Base-by-base conservation (phyloP, 2,888 invertebrate genomes). In the Colletes collaris region DNA sequence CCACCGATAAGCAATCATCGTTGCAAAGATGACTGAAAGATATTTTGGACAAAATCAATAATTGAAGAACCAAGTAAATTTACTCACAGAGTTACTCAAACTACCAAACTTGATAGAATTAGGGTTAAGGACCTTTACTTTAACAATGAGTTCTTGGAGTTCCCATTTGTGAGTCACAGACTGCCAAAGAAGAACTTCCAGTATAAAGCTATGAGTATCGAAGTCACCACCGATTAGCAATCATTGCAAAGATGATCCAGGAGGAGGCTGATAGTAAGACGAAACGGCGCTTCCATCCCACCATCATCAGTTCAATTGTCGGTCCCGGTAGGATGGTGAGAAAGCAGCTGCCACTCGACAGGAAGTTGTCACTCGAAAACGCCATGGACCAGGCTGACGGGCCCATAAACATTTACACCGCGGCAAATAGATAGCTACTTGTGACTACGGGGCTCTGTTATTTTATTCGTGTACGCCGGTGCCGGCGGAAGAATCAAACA, bases 281-380 rank as follows among this genome's bases (percentile, higher is more conserved):
- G 35, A 27, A 59, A 46, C 27, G 8, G 63, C 63, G 70, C 46
- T 75, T 67, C 69, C 66, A 73, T 78, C 82, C 82, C 73, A 79
- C 65, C 82, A 71, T 81, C 77, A 79, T 79, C 81, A 59, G 70
- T 67, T 76, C 79, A 84, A 85, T 85, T 83, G 86, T 73, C 83
- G 64, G 73, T 71, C 53, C 7, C 6, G 50, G 59, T 35, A 52
- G 67, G 79, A 67, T 74, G 84, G 78, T 84, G 86, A 84, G 84
- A 82, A 82, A 76, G 78, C 84, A 80, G 78, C 80, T 80, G 86
- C 74, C 67, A 58, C 68, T 68, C 72, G 84, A 35, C 83, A 87
- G 86, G 85, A 86, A 86, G 81, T 78, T 78, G 83, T 83, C 86
- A 87, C 83, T 86, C 87, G 87, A 85, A 85, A 82, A 84, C 75